A percentile compares a stretch with the other conserved stretches of the same genome.
phyloP scores from a whole-genome alignment of 2,888 invertebrate genomes.

The Epiblema foenella region DNA sequence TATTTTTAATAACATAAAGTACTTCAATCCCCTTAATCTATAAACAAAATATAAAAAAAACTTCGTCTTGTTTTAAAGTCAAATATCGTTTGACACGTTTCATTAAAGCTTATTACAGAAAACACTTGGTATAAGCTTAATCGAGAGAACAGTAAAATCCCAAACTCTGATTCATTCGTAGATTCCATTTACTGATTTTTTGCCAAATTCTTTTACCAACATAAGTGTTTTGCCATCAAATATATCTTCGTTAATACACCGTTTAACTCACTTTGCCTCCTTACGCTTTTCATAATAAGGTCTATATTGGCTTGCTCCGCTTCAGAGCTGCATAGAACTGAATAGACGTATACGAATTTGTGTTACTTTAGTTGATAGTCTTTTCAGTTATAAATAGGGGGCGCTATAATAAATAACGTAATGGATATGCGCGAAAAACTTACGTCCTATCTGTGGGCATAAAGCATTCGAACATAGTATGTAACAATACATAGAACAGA shows the following conservation, averaged over 20 bases:
- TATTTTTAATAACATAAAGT: no score
- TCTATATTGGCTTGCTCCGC: neutral
- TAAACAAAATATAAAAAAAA: no score
- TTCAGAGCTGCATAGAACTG: neutral
- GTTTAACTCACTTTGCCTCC: neutral
- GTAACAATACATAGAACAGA: neutral
- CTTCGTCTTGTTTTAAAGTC: no score
- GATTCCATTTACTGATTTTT: conserved; percentile 8
- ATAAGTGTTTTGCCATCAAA: conserved; percentile 11
- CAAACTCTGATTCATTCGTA: neutral
- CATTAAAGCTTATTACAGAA: neutral
- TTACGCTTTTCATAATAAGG: conserved; percentile 1
- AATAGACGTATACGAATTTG: neutral
- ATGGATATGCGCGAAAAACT: neutral
- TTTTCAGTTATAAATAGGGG: neutral
- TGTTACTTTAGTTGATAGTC: neutral
- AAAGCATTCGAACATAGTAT: neutral
- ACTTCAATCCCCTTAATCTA: no score
- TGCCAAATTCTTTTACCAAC: conserved; percentile 11
- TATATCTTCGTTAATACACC: conserved; percentile 4
- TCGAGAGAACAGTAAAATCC: neutral
- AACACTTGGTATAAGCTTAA: neutral
- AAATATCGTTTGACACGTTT: no score
- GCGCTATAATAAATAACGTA: conserved; percentile 1
- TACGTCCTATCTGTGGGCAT: neutral